Conservation (phyloP, 2,797 vertebrate genomes). For the Amblyopsis hoosieri region DNA sequence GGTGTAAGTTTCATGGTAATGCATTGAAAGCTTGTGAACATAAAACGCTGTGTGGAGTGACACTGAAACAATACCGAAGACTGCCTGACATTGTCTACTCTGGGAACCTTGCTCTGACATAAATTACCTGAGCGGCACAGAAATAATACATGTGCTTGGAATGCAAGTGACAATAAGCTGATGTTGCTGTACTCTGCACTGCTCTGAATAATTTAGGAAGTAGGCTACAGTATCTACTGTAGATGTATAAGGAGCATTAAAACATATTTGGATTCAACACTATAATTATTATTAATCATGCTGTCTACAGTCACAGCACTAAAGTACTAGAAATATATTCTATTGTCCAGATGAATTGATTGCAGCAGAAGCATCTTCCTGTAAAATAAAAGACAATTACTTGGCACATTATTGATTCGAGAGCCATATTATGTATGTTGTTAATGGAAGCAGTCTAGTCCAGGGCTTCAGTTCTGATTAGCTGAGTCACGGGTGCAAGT, state of each 20-base stretch:
- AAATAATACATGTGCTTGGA: constrained; percentile 3
- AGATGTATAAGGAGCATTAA: not conserved
- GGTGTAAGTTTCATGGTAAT: too few species aligned
- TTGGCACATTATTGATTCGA: not conserved
- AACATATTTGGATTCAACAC: too few species aligned
- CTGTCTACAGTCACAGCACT: too few species aligned
- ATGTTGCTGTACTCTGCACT: not conserved
- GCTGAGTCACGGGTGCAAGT: too few species aligned
- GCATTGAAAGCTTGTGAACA: too few species aligned
- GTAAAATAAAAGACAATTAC: constrained; percentile 6
- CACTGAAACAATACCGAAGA: constrained; percentile 19
- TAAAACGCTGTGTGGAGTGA: constrained; percentile 16
- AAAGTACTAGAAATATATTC: too few species aligned
- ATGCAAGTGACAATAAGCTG: not conserved
- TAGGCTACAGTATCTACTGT: not conserved
- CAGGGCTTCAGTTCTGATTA: too few species aligned
- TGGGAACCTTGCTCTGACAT: not conserved
- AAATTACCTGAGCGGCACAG: not conserved
- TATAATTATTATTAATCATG: too few species aligned
- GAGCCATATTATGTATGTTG: not conserved
- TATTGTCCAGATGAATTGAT: too few species aligned
- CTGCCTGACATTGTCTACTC: constrained; percentile 3
- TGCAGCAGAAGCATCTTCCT: not conserved
- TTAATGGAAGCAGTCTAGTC: too few species aligned
- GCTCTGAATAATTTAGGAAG: not conserved